A percentile compares a stretch with the other conserved stretches of the same genome.
Evolutionary conservation across 2,888 invertebrate genomes (phyloP).

Genomic region (Blastobasis adustella): DNA sequence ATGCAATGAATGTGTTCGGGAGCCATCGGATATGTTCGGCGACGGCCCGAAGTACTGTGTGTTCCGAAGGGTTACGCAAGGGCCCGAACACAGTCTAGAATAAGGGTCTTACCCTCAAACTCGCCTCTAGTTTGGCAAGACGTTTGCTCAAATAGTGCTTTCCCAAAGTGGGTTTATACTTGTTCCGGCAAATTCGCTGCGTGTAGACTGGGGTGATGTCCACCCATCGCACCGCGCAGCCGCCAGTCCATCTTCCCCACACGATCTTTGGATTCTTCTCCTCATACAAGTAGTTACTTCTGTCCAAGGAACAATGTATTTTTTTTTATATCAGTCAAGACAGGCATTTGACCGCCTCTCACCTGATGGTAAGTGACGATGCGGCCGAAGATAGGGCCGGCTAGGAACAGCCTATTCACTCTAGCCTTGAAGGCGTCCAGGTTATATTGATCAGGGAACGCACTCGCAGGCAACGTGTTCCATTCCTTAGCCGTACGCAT

Average conservation of each 20-base stretch:
- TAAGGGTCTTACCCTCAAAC: constrained; percentile 22
- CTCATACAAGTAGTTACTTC: neutral
- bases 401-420: neutral
- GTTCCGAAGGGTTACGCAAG: no score
- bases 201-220: constrained; percentile 51
- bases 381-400: neutral
- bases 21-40: no score
- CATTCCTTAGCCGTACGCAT: no score
- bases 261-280: constrained; percentile 31
- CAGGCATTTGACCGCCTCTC: neutral
- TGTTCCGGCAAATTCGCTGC: constrained; percentile 46
- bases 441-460: no score
- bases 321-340: neutral
- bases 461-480: no score
- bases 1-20: no score
- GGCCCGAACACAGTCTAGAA: no score
- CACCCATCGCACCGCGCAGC: constrained; percentile 51
- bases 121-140: constrained; percentile 45
- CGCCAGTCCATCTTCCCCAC: constrained; percentile 53
- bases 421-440: no score
- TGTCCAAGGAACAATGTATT: neutral
- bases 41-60: no score
- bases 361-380: neutral
- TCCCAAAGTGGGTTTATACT: constrained; percentile 33
- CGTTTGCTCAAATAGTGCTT: constrained; percentile 46